Evolutionary conservation across 2,888 invertebrate species (phyloP).

Genomic region (Campoplex nolae): DNA sequence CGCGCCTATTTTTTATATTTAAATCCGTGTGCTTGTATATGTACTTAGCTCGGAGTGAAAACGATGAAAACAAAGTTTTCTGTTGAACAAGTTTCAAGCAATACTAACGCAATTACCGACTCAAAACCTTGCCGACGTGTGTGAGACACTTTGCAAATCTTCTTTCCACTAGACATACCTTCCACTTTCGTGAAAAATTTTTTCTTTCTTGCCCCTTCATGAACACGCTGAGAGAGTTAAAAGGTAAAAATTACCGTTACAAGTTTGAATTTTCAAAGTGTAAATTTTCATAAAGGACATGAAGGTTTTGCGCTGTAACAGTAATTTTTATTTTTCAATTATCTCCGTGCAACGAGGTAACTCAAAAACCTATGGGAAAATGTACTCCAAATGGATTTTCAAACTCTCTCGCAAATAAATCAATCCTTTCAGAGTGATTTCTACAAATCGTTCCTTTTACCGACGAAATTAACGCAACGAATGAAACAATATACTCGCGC

Average conservation of each 20-base stretch:
- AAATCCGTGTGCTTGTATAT: not conserved
- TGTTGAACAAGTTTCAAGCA: conserved; percentile 55
- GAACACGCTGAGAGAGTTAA: not conserved
- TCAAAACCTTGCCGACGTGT: conserved; percentile 38
- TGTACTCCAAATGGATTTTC: too few species aligned
- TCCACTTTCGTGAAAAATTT: conserved; percentile 41
- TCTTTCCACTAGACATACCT: conserved; percentile 17
- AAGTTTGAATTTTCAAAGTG: too few species aligned
- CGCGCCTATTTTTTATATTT: not conserved
- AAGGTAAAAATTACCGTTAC: too few species aligned
- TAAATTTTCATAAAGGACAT: too few species aligned
- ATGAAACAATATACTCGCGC: too few species aligned
- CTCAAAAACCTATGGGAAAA: too few species aligned
- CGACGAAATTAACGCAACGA: too few species aligned
- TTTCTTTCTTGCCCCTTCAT: not conserved
- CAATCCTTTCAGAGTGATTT: too few species aligned
- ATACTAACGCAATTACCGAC: conserved; percentile 3
- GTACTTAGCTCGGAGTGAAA: conserved; percentile 20
- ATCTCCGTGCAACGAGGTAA: too few species aligned
- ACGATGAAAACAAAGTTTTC: conserved; percentile 62
- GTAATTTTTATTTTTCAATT: too few species aligned
- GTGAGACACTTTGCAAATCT: conserved; percentile 55
- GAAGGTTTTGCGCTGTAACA: too few species aligned
- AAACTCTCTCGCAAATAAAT: too few species aligned
- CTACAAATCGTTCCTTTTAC: not conserved